Evolutionary conservation across 2,888 invertebrate genomes (phyloP).

Genomic region (Volucella inanis): DNA sequence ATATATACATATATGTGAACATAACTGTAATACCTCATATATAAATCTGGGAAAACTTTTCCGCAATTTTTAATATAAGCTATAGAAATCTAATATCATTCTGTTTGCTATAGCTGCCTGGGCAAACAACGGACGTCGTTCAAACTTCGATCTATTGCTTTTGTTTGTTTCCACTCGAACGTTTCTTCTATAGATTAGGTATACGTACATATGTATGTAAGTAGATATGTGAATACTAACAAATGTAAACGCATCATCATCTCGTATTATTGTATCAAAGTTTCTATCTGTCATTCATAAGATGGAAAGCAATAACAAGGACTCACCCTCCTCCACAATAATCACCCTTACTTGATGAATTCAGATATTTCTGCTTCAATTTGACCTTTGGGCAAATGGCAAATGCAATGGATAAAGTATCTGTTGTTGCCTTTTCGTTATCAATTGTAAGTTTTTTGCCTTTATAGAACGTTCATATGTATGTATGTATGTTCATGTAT

Average conservation of each 20-base stretch:
- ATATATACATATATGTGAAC: too few relatives aligned
- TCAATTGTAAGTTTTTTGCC: constrained; percentile 32
- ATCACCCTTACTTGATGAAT: constrained; percentile 37
- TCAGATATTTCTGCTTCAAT: constrained; percentile 58
- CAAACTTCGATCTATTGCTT: constrained; percentile 70
- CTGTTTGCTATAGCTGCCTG: constrained; percentile 68
- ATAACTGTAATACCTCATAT: background rate
- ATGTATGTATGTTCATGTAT: too few relatives aligned
- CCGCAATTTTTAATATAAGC: constrained; percentile 61
- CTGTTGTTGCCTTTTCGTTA: constrained; percentile 22
- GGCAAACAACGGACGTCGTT: constrained; percentile 68
- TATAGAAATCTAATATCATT: constrained; percentile 60
- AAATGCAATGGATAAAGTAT: background rate
- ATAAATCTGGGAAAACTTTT: constrained; percentile 42
- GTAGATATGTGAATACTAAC: background rate
- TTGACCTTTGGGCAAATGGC: constrained; percentile 62
- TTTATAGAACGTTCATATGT: background rate
- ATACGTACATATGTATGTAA: background rate
- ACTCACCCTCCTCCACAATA: constrained; percentile 51
- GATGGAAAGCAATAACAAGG: constrained; percentile 70
- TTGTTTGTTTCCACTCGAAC: constrained; percentile 57
- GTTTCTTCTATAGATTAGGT: constrained; percentile 28
- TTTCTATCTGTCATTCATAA: constrained; percentile 71
- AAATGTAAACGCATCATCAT: constrained; percentile 16
- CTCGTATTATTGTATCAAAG: constrained; percentile 64